Evolutionary conservation across 2,888 invertebrate species (phyloP).

Genomic region (Philhelius pedissequus): DNA sequence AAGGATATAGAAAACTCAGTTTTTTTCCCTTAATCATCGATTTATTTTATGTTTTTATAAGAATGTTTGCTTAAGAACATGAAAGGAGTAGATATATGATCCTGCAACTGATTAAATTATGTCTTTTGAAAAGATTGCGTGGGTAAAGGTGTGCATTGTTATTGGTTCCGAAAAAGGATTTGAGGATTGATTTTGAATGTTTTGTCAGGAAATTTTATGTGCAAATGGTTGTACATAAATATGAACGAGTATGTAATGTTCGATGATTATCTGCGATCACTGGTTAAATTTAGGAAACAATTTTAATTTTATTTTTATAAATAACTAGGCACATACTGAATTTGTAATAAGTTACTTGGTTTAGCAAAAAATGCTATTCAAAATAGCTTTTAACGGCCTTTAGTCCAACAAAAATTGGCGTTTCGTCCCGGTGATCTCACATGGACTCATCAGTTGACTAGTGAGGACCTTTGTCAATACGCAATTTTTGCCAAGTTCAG

Average conservation of each 20-base stretch:
- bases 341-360: too few relatives aligned
- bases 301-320: too few relatives aligned
- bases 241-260: not conserved
- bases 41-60: conserved; percentile 5
- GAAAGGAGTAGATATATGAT: not conserved
- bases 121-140: conserved; percentile 1
- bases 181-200: not conserved
- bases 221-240: not conserved
- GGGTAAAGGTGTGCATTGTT: not conserved
- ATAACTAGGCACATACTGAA: too few relatives aligned
- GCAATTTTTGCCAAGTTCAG: too few relatives aligned
- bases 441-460: too few relatives aligned
- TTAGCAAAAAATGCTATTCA: too few relatives aligned
- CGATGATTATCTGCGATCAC: not conserved
- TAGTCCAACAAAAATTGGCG: too few relatives aligned
- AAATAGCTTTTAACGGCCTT: too few relatives aligned
- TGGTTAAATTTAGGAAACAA: not conserved
- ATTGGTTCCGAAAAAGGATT: not conserved
- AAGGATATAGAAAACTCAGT: conserved; percentile 25
- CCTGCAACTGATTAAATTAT: conserved; percentile 10
- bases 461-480: too few relatives aligned
- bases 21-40: conserved; percentile 3
- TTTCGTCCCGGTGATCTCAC: too few relatives aligned
- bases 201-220: not conserved
- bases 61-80: conserved; percentile 1